These are phyloP conservation scores for Wasmannia auropunctata DNA, from an alignment of 1,140 invertebrate species.

Conservation along the genomic window DNA sequence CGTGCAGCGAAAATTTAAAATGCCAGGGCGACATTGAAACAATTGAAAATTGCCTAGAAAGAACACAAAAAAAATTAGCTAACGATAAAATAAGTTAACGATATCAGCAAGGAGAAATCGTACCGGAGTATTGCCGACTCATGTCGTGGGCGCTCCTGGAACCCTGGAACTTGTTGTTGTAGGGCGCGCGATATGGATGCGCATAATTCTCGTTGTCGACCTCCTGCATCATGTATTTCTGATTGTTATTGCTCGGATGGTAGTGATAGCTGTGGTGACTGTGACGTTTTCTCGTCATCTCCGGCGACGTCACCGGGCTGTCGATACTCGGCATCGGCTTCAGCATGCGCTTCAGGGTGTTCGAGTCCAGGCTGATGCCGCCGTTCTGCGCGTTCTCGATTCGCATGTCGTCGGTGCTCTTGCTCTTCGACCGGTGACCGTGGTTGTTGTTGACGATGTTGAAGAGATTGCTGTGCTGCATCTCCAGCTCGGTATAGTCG, in stretches of 20 bases:
- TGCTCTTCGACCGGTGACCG: slow-evolving; percentile 90
- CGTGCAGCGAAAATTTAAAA: neutral
- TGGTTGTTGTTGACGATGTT: slow-evolving; percentile 91
- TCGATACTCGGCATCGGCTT: slow-evolving; percentile 96
- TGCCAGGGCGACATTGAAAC: neutral
- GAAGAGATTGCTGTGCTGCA: slow-evolving; percentile 86
- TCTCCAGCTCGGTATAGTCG: slow-evolving; percentile 91
- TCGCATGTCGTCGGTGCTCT: slow-evolving; percentile 95
- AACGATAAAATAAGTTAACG: neutral
- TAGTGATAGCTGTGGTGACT: slow-evolving; percentile 87
- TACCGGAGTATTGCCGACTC: slow-evolving; percentile 82
- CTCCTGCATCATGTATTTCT: slow-evolving; percentile 84
- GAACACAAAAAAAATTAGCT: neutral
- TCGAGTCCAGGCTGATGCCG: slow-evolving; percentile 89
- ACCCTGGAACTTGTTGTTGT: slow-evolving; percentile 85
- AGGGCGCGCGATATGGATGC: slow-evolving; percentile 81
- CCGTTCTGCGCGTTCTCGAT: slow-evolving; percentile 87
- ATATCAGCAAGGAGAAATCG: neutral
- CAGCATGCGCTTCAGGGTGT: slow-evolving; percentile 96
- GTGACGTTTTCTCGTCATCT: slow-evolving; percentile 91
- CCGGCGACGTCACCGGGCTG: slow-evolving; percentile 94
- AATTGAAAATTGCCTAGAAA: neutral
- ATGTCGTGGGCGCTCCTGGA: slow-evolving; percentile 84
- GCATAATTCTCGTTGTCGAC: slow-evolving; percentile 83
- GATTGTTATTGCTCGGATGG: slow-evolving; percentile 85